Percentiles rank a stretch among this genome's conserved stretches.
Evolutionary conservation across 1,140 invertebrate species (phyloP).

Genomic region (Yoshiicerus persimilis): DNA sequence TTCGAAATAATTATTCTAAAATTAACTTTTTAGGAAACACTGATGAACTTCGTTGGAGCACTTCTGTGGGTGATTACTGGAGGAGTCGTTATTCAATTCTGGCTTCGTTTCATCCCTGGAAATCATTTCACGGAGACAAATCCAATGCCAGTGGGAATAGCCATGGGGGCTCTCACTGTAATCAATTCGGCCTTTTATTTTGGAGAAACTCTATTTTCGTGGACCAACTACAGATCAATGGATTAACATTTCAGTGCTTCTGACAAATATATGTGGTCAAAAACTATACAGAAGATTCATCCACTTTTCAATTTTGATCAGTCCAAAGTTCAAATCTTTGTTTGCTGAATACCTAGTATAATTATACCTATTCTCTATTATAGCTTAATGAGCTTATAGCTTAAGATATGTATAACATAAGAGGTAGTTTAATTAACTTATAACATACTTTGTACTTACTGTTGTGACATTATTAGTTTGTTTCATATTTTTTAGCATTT

Average conservation of each 20-base stretch:
- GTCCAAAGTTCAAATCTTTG: neutral
- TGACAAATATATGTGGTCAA: no score
- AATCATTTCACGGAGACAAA: slow-evolving; percentile 45
- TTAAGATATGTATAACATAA: no score
- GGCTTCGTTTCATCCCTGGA: slow-evolving; percentile 57
- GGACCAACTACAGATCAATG: slow-evolving; percentile 61
- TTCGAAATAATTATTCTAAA: neutral
- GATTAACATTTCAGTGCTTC: neutral
- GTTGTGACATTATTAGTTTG: no score
- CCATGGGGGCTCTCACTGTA: slow-evolving; percentile 74
- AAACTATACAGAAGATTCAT: no score
- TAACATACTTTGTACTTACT: no score
- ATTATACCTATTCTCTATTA: neutral
- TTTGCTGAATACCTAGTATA: neutral
- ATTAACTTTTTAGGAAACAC: slow-evolving; percentile 65
- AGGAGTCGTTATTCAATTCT: slow-evolving; percentile 80
- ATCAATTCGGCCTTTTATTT: slow-evolving; percentile 74
- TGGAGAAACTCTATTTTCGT: slow-evolving; percentile 71
- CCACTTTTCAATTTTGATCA: no score
- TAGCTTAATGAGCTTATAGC: neutral
- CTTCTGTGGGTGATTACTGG: slow-evolving; percentile 80
- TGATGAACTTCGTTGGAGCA: slow-evolving; percentile 82
- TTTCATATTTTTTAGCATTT: no score
- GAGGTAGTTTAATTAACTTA: no score
- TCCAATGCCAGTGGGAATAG: slow-evolving; percentile 64